A percentile compares a stretch with the other conserved stretches of the same genome.
These are phyloP conservation scores for Sesia apiformis DNA, from an alignment of 2,888 invertebrate genomes.

Conservation along the genomic window DNA sequence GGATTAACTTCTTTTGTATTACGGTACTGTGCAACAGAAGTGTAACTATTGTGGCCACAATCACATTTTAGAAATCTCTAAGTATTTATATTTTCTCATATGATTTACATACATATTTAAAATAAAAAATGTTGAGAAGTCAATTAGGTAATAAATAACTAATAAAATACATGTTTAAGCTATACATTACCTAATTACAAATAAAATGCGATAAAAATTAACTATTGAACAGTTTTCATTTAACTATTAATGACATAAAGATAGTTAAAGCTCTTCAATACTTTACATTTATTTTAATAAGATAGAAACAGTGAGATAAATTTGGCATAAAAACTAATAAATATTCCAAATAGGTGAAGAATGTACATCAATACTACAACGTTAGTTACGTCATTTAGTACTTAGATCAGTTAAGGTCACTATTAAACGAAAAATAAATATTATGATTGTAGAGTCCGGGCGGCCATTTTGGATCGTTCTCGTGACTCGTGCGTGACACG, in stretches of 20 bases:
- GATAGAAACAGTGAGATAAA: conserved; percentile 36
- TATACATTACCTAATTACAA: conserved; percentile 4
- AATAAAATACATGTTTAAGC: conserved; percentile 1
- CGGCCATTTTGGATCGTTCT: conserved; percentile 72
- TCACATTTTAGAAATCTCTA: too few relatives aligned
- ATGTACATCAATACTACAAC: conserved; percentile 39
- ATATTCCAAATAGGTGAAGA: conserved; percentile 27
- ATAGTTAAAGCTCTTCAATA: conserved; percentile 46
- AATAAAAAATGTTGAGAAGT: too few relatives aligned
- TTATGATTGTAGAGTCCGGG: conserved; percentile 71
- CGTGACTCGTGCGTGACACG: conserved; percentile 71
- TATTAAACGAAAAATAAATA: conserved; percentile 71
- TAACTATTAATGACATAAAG: conserved; percentile 16
- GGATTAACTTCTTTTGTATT: not conserved
- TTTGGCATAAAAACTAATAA: conserved; percentile 25
- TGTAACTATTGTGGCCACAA: too few relatives aligned
- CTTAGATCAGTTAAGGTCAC: conserved; percentile 72
- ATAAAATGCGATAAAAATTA: not conserved
- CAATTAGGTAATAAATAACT: conserved; percentile 3
- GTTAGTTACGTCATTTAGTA: conserved; percentile 66
- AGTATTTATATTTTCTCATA: too few relatives aligned
- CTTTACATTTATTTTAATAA: conserved; percentile 18
- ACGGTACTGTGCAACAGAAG: too few relatives aligned
- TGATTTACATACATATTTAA: too few relatives aligned
- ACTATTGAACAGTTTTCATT: conserved; percentile 12